Evolutionary conservation across 2,113 vertebrate species (phyloP), one percentile per base, ranked within the genome.

Genomic region (Rhea pennata): DNA sequence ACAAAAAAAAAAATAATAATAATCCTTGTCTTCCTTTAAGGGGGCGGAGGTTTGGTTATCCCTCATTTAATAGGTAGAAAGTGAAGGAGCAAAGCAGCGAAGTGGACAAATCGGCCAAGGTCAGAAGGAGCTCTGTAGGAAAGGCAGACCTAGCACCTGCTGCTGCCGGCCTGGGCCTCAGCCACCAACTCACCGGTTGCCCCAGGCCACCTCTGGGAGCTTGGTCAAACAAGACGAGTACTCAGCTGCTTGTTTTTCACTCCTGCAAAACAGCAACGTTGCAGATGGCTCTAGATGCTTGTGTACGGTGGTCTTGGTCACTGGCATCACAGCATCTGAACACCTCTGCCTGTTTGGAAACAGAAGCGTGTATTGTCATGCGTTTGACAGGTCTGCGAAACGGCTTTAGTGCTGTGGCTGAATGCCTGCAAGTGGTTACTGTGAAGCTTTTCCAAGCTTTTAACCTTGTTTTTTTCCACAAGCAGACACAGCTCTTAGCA

Each of bases 91-190:
- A 46, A 53, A 75, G 79, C 40, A 66, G 56, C 5, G 51, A 85
- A 51, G 79, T 46, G 3, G 59, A 39, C 83, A 74, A 56, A 27
- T 13, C 24, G n/a, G 65, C 83, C 76, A 88, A 94, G 86, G 95
- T 96, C 90, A 75, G 39, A 33, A 70, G 76, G 70, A 93, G 5
- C 66, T 84, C 66, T 84, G 86, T 87, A 90, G 92, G 77, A 88
- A 88, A 93, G 73, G 73, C 95, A 93, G 84, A 93, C 95, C 87
- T 36, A 96, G 95, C 70, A 89, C 87, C 82, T 61, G 46, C 36
- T 54, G 71, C 92, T 69, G 76, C 86, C 23, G 77, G 66, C 62
- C 90, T 46, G 66, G 39, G 90, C 73, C 29, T 84, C 91, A 88
- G 77, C 92, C 64, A 65, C 77, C 65, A 20, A 71, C 53, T 70